Evolutionary conservation across 1,140 invertebrate genomes (phyloP), one percentile per base, ranked within the genome.

Genomic region (Sweltsa coloradensis): DNA sequence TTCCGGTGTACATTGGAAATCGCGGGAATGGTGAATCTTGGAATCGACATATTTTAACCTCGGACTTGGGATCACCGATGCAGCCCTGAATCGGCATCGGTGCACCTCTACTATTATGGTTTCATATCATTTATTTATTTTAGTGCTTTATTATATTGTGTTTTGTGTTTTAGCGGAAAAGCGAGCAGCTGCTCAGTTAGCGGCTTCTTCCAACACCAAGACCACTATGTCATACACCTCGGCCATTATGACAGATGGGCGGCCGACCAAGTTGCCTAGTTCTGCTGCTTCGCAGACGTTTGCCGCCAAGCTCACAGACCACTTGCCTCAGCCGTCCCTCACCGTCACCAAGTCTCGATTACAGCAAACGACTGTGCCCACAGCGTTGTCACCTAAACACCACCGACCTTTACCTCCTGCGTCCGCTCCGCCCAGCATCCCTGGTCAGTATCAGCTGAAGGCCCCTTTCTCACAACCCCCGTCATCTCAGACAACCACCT

Each of bases 191-290:
- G 60, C 71, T 40, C 62, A 69, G 51, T 49, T 70, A 53, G 54
- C 69, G 45, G 64, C 71, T 58, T 60, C 58, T 21, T 65, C 67
- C 5, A 69, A 63, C 49, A 73, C 70, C n/a, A 74, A 73, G 53
- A 73, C 73, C 37, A 80, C 74, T 19, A 75, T 73, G 69, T 75
- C 74, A 2, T 76, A 79, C 51, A 75, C 76, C 14, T 71, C 67
- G 47, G 73, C 74, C 39, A 75, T 78, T 39, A 76, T 74, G 70
- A 71, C 71, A 2, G 61, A 68, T 7, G 65, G 67, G 25, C 60
- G 72, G 52, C 49, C 64, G 41, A 64, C 69, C 18, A 69, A 67
- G 53, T 60, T 69, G 21, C 62, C 68, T 6, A 65, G 69, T 13
- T 68, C 55, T 41, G 56, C 61, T 19, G 65, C 69, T 2, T 65